Evolutionary conservation across 2,113 vertebrate genomes (phyloP), one percentile per base, ranked within the genome.

Genomic region (Xyliphius kryptos): DNA sequence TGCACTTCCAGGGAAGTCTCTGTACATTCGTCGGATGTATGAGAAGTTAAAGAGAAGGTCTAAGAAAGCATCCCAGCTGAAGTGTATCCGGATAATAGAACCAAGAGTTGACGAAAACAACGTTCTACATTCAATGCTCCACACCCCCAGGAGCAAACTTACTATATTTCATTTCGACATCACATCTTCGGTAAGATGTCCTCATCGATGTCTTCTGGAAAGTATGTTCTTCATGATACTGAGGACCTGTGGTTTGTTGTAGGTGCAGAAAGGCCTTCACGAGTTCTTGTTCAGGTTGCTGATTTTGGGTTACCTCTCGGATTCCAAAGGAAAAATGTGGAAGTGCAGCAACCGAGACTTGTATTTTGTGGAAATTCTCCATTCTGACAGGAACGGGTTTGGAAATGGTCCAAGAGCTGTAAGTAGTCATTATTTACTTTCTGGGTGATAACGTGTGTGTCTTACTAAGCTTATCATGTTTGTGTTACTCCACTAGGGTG

Each of bases 1-100:
- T n/a, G n/a, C n/a, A n/a, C n/a, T n/a, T n/a, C n/a, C n/a, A 99
- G 96, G 96, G 32, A 98, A 97, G 77, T 98, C 96, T 13, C 90
- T 99, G 2, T 97, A 91, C 12, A 86, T 97, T 64, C 87, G 78
- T 59, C 91, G 92, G 56, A 57, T 95, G 9, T 83, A 89, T 16
- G 60, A 85, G 69, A 87, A 79, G 20, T 78, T 97, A 43, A 74
- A 22, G 16, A 49, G 52, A 56, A 76, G 75, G 0, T 61, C 57
- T 0, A 66, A 66, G 22, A 61, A 20, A 5, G 44, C 65, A 0
- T 70, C 84, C 2, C 67, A 75, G 16, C 75, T 89, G 16, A 91
- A 89, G 74, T 87, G 89, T 7, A 87, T 98, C 63, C 85, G 93
- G 6, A 61, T 98, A 49, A 90, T 87, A 32, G 90, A 94, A 11